These are phyloP conservation scores for Ridgeia piscesae DNA, from an alignment of 1,140 invertebrate species.

Conservation along the genomic window DNA sequence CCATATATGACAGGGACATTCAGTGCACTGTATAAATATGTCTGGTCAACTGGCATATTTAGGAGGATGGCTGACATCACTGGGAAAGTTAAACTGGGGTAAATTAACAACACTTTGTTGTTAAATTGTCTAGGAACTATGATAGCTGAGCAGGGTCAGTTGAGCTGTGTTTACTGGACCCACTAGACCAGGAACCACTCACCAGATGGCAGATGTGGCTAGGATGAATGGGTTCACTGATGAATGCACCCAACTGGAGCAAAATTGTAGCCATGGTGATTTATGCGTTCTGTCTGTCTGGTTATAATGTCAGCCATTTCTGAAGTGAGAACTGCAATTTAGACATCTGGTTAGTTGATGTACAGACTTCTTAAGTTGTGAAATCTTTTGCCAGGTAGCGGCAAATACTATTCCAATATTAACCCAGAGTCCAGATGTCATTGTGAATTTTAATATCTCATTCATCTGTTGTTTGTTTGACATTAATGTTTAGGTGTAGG, in stretches of 20 bases:
- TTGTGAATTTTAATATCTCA: neutral
- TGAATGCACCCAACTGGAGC: neutral
- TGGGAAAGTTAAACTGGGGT: neutral
- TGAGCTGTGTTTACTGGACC: neutral
- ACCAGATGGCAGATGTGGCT: neutral
- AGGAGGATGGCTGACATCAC: neutral
- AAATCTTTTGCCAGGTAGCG: neutral
- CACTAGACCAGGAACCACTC: neutral
- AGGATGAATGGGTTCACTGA: neutral
- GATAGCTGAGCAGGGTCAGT: neutral
- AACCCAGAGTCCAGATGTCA: too few species aligned
- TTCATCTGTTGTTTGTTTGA: too few species aligned
- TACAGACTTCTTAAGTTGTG: neutral
- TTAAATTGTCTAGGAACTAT: neutral
- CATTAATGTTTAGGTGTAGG: too few species aligned
- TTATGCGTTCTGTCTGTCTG: neutral
- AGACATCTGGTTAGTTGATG: neutral
- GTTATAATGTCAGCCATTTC: neutral
- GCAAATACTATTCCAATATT: too few species aligned
- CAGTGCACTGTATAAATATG: neutral
- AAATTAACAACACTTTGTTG: neutral
- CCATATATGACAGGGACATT: neutral
- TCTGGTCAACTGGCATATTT: neutral
- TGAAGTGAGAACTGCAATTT: neutral
- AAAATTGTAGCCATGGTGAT: neutral